A percentile compares a stretch with the other conserved stretches of the same genome.
Evolutionary conservation across 2,113 vertebrate genomes (phyloP).

Genomic region (Xiphorhynchus elegans): DNA sequence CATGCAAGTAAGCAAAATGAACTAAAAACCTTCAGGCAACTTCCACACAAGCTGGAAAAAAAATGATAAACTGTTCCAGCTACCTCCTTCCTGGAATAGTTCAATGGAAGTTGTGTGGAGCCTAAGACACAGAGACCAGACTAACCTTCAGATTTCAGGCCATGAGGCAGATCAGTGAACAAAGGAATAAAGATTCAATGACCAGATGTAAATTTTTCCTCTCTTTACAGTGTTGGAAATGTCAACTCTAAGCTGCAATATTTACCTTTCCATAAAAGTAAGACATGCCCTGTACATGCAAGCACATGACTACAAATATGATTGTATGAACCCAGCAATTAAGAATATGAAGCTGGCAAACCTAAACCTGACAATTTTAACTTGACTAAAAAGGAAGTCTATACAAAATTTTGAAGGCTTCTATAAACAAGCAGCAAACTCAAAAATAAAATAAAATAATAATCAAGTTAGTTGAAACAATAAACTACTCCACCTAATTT

Average conservation of each 20-base stretch:
- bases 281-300: background rate
- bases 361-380: background rate
- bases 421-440: background rate
- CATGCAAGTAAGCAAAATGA: background rate
- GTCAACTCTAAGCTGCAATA: background rate
- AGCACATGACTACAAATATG: background rate
- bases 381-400: background rate
- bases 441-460: background rate
- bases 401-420: background rate
- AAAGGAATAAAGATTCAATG: background rate
- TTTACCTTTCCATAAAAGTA: background rate
- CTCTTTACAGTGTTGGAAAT: background rate
- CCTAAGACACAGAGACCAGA: background rate
- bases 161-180: background rate
- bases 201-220: background rate
- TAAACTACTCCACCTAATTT: background rate
- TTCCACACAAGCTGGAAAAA: background rate
- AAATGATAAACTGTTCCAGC: background rate
- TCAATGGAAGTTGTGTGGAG: background rate
- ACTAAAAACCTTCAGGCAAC: background rate
- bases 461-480: background rate
- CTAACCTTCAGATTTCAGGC: background rate
- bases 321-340: background rate
- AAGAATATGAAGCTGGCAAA: background rate
- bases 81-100: background rate